Evolutionary conservation across 1,140 invertebrate genomes (phyloP), one percentile per base, ranked within the genome.

Genomic region (Mercenaria mercenaria): DNA sequence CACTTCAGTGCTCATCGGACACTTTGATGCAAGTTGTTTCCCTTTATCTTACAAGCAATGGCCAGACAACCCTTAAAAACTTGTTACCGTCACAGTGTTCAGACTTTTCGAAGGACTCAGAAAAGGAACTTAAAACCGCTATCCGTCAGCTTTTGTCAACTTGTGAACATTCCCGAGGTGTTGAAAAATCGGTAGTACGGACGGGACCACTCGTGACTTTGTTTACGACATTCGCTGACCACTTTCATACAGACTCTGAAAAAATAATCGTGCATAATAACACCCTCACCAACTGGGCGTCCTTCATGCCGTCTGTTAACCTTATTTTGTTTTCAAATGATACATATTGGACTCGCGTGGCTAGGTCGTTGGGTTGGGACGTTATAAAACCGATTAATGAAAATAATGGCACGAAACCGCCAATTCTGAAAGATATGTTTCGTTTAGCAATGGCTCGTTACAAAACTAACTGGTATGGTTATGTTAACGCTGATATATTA

Each of bases 401-500:
- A 29, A 50, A 43, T 2, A 64, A 69, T 56, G 84, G 47, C 3
- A 77, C 47, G 20, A 61, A 76, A 47, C 77, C 88, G 1, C 89
- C 89, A 26, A 39, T 88, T 52, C 56, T 91, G 1, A 90, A 84
- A 67, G 77, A 76, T 20, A 90, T 91, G 89, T 90, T 76, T 69
- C 34, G 37, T 32, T 43, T 47, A 23, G 91, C 88, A 18, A 88
- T 50, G 43, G 34, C 74, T 11, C 41, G 43, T 20, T 82, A 74
- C 20, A 52, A 90, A n/a, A 90, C 88, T 20, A 20, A 43, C 0
- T 91, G 83, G 69, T 91, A 90, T 52, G 89, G 83, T 2, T 91
- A 88, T 85, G 59, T 74, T n/a, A 90, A 91, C 43, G 89, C 61
- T 6, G 89, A 91, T 56, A 88, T 91, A 11, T 43, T 91, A 34